Evolutionary conservation across 2,888 invertebrate genomes (phyloP).

Genomic region (Calliopum simillimum): DNA sequence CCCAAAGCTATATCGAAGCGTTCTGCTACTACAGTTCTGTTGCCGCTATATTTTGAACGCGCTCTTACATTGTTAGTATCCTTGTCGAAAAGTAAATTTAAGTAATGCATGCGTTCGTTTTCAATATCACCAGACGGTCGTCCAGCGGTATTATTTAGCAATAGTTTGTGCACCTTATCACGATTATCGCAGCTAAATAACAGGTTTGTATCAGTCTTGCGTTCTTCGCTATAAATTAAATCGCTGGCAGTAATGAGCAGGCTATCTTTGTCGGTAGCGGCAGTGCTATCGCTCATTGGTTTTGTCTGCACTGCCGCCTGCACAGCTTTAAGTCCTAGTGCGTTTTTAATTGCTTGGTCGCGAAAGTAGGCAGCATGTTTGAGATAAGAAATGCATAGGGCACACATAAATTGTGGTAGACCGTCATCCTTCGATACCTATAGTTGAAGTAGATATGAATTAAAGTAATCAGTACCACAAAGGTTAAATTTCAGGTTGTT

Average conservation of each 20-base stretch:
- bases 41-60: conserved; percentile 36
- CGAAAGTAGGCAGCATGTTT: conserved; percentile 66
- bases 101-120: conserved; percentile 48
- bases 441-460: conserved; percentile 3
- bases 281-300: not conserved
- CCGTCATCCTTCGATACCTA: conserved; percentile 62
- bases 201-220: conserved; percentile 57
- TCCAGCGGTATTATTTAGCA: conserved; percentile 47
- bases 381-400: conserved; percentile 65
- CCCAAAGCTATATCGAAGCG: conserved; percentile 32
- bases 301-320: conserved; percentile 38
- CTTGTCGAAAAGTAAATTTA: conserved; percentile 58
- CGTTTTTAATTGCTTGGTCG: conserved; percentile 62
- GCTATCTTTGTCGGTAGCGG: conserved; percentile 42
- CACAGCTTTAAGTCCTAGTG: conserved; percentile 56
- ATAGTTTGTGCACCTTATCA: conserved; percentile 57
- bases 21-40: not conserved
- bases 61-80: conserved; percentile 46
- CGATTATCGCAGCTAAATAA: conserved; percentile 53
- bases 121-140: conserved; percentile 36
- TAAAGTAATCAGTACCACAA: not conserved
- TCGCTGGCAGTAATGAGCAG: conserved; percentile 56
- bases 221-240: conserved; percentile 55
- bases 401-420: conserved; percentile 64
- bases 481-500: not conserved